A percentile compares a stretch with the other conserved stretches of the same genome.
phyloP scores from a whole-genome alignment of 2,113 vertebrate genomes.

The Chauna torquata region DNA sequence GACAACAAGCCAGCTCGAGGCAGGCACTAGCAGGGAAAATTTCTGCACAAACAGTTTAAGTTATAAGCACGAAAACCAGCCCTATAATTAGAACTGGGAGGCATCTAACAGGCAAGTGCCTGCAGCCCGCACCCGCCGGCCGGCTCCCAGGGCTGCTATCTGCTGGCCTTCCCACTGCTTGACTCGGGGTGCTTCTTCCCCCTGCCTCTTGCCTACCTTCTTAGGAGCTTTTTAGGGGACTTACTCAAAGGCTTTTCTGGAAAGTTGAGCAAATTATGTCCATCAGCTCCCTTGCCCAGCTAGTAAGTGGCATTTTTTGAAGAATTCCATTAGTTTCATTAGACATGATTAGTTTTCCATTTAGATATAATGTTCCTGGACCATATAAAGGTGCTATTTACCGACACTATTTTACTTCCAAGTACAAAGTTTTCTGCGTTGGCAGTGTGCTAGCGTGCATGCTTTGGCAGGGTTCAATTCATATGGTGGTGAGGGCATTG shows the following conservation, averaged over 20 bases:
- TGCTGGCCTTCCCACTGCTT: neutral
- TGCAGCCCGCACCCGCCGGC: neutral
- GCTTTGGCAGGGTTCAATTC: neutral
- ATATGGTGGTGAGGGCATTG: neutral
- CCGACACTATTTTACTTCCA: neutral
- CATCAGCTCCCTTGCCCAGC: neutral
- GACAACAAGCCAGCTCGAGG: neutral
- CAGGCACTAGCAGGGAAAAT: constrained; percentile 15
- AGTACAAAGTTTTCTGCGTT: neutral
- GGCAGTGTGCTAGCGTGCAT: neutral
- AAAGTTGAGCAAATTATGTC: neutral
- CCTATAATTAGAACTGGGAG: constrained; percentile 30
- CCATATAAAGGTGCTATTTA: neutral
- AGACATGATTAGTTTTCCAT: neutral
- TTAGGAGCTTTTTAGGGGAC: neutral
- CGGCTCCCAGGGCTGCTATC: neutral
- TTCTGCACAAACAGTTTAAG: neutral
- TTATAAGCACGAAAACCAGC: constrained; percentile 17
- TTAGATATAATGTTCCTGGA: neutral
- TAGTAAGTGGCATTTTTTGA: neutral
- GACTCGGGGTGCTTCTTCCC: neutral
- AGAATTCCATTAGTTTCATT: neutral
- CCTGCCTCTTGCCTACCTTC: neutral
- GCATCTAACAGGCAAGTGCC: neutral
- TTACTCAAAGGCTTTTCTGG: neutral